These are phyloP conservation scores for Metopolophium dirhodum DNA, from an alignment of 1,140 invertebrate genomes.

Conservation along the genomic window DNA sequence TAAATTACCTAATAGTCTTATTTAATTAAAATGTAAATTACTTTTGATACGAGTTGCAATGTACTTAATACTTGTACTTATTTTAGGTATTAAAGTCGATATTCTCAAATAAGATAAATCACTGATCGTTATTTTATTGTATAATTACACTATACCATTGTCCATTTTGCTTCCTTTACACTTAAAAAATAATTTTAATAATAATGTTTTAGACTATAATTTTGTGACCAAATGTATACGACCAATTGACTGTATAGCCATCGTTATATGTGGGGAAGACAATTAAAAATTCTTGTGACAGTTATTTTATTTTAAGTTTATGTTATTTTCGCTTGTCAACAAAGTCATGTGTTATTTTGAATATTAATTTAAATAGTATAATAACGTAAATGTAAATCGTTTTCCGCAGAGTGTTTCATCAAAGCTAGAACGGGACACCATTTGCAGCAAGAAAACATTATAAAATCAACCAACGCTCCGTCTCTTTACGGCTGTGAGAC, in stretches of 20 bases:
- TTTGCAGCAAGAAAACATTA: constrained; percentile 70
- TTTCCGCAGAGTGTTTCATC: constrained; percentile 74
- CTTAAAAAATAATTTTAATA: neutral
- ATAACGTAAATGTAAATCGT: neutral
- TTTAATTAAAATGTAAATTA: too few relatives aligned
- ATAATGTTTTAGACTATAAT: too few relatives aligned
- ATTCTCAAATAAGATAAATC: too few relatives aligned
- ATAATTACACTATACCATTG: neutral
- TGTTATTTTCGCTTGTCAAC: neutral
- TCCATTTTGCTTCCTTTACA: neutral
- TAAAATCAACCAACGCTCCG: constrained; percentile 70
- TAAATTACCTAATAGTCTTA: too few relatives aligned
- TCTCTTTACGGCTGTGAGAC: constrained; percentile 77
- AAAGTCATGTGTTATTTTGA: neutral
- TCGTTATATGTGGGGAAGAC: too few relatives aligned
- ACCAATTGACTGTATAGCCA: too few relatives aligned
- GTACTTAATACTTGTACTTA: too few relatives aligned
- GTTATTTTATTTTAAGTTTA: too few relatives aligned
- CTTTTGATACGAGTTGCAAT: too few relatives aligned
- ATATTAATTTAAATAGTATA: neutral
- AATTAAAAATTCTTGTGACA: too few relatives aligned
- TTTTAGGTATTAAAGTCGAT: too few relatives aligned
- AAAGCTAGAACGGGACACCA: constrained; percentile 76
- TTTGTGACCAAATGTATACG: neutral
- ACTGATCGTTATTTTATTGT: neutral